Base-by-base conservation (phyloP, 2,113 vertebrate species). In the Zosterops japonicus region DNA sequence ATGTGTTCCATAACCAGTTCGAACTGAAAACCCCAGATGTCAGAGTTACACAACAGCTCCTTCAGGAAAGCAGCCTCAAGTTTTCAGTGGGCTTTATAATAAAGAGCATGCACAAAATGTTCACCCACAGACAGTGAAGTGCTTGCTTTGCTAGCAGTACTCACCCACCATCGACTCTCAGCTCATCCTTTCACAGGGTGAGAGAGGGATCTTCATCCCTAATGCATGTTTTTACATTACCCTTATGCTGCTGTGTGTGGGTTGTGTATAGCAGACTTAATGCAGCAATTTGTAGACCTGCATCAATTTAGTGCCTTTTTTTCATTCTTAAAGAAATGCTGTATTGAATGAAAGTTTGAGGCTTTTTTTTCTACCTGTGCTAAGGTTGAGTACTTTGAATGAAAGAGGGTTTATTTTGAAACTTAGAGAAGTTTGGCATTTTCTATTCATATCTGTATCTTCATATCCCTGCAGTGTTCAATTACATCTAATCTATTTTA, bases 141-240 rank as follows among this genome's bases (percentile, higher is more conserved):
- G 95, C 74, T 94, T 93, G 89, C 89, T 95, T 94, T 86, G 70
- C 92, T 92, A 42, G 84, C 63, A 83, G 63, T 85, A 64, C 84
- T 96, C 90, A 71, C 90, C 95, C 93, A 95, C 95, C 77, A 80
- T 67, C 77, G 53, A 63, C 92, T 94, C 93, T 97, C 83, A 95
- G 61, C 95, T 96, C 83, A 69, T 91, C 77, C 67, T 95, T 92
- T 95, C 78, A 80, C 3, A 71, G 65, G 33, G 36, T n/a, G 18
- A 96, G 94, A 96, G 89, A 90, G 87, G 69, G 49, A 94, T 93
- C 75, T 90, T 85, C 68, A 94, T 90, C 79, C 68, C 63, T 97
- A 97, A 96, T 97, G 93, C 97, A 95, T 89, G 82, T 94, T 96
- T 96, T 94, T 83, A 69, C 81, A 85, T 94, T 93, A 94, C 88